Base-by-base conservation (phyloP, 2,888 invertebrate species). In the Chrysolina americana region DNA sequence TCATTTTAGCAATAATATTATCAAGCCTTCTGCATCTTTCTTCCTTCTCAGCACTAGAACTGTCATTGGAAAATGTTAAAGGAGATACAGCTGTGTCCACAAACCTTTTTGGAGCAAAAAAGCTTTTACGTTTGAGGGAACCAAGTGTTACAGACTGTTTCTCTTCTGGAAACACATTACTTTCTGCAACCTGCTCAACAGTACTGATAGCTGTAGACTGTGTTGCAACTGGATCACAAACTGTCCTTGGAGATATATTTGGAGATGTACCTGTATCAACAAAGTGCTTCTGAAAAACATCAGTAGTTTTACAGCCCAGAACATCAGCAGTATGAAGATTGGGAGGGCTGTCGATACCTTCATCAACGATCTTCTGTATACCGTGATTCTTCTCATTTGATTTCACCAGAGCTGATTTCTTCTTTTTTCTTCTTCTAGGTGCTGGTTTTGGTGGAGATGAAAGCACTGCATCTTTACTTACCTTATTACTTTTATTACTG, bases 381-480 rank as follows among this genome's bases (percentile, higher is more conserved):
- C 53, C 19, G 41, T 53, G 13, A 10, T 13, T 65, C 5, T 65
- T 65, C 41, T n/a, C 50, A 56, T 2, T 21, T 21, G 15, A 28
- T 47, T 65, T 47, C 23, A 15, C 23, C 23, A 23, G 21, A 13
- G 10, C 41, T 15, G 48, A 36, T 36, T 66, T 66, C 23, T 11
- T 11, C 21, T 68, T 19, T 41, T 53, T 68, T 68, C 10, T 66
- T 50, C 28, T 66, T n/a, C 53, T 50, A 53, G 41, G 68, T 15
- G 48, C 19, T 68, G 68, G 41, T 53, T 68, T 53, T 6, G 41
- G 53, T 36, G 68, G 53, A 41, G 28, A 28, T 2, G 1, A 28
- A 59, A 0, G 36, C 36, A 59, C n/a, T 66, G 21, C 5, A 9
- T 53, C 13, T 48, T 50, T 28, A 48, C 50, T 50, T 36, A 17